phyloP scores from a whole-genome alignment of 30 jellyfish, hydroid and myxozoan species.

The Aurelia aurita complex sp. Pacific region DNA sequence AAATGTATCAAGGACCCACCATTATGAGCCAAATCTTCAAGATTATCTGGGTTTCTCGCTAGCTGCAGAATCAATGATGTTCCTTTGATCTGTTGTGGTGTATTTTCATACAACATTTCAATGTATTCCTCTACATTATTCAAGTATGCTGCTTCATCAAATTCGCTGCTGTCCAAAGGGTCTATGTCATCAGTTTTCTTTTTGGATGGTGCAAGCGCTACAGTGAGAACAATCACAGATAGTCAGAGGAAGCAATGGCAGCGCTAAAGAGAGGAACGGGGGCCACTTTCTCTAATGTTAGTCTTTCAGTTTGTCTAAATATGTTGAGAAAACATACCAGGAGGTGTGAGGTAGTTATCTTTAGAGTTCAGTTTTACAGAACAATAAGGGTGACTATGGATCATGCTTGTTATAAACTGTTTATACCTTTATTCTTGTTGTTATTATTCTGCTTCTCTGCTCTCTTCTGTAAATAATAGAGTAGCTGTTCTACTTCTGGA shows the following conservation, averaged over 20 bases:
- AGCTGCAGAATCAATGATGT: conserved; percentile 87
- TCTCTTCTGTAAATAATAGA: conserved; percentile 90
- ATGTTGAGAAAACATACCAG: too few relatives aligned
- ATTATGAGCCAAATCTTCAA: conserved; percentile 91
- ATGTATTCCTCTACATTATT: conserved; percentile 93
- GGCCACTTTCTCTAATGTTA: too few relatives aligned
- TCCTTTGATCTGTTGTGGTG: conserved; percentile 90
- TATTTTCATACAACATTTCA: conserved; percentile 91
- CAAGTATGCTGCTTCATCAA: conserved; percentile 97
- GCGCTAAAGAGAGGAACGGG: too few relatives aligned
- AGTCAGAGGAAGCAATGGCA: too few relatives aligned
- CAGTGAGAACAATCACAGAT: conserved; percentile 1
- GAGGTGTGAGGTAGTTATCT: too few relatives aligned
- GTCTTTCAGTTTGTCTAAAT: too few relatives aligned
- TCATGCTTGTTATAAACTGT: too few relatives aligned
- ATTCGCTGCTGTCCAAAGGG: conserved; percentile 92
- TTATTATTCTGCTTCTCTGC: conserved; percentile 50
- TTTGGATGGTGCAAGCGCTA: conserved; percentile 42
- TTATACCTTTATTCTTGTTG: too few relatives aligned
- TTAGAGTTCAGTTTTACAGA: too few relatives aligned
- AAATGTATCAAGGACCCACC: conserved; percentile 47
- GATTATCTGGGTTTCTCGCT: conserved; percentile 96
- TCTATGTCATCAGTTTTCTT: conserved; percentile 75
- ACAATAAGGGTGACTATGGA: too few relatives aligned
- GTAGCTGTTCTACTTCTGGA: conserved; percentile 96